Base-by-base conservation (phyloP, 2,113 vertebrate species). In the human (Homo sapiens) region DNA sequence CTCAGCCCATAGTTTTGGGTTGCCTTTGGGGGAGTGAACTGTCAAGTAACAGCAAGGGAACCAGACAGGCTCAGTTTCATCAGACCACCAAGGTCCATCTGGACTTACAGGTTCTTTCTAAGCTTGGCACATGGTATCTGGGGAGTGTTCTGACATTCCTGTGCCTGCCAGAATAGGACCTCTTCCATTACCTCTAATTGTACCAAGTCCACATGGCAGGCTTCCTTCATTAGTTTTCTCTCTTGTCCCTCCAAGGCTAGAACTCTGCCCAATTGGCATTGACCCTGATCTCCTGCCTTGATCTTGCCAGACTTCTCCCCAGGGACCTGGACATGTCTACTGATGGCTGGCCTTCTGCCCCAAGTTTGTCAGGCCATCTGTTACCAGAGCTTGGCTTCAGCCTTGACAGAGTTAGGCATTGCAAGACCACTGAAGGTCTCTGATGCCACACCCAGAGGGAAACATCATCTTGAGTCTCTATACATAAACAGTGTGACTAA, bases 141-240 rank as follows among this genome's bases (percentile, higher is more conserved):
- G 43, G 25, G 18, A 35, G 43, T 91, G 25, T 17, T 32, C 64
- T 64, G 38, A 48, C 52, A 93, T 93, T 91, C 78, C 83, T 68
- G 25, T 89, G 38, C 55, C 43, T 93, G 59, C 61, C 48, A 76
- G 30, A 14, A 59, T 70, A 5, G 86, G 59, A 25, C 12, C 32
- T 68, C 40, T 94, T 93, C 40, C 55, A 89, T 78, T 73, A 79
- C 6, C 17, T 35, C 14, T 14, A 83, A 9, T n/a, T 92, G 50
- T 87, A 75, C 40, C 23, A 92, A 73, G 32, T 92, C 61, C 14
- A 43, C 40, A 64, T 18, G 38, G 6, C 30, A 83, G 38, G 16
- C 30, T 79, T 87, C 23, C 61, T 90, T 90, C 68, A 25, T 82
- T 91, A 70, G 38, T 57, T 97, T 95, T 93, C 48, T 91, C 50